Evolutionary conservation across 2,113 vertebrate species (phyloP), one percentile per base, ranked within the genome.

Genomic region (Micromys minutus): DNA sequence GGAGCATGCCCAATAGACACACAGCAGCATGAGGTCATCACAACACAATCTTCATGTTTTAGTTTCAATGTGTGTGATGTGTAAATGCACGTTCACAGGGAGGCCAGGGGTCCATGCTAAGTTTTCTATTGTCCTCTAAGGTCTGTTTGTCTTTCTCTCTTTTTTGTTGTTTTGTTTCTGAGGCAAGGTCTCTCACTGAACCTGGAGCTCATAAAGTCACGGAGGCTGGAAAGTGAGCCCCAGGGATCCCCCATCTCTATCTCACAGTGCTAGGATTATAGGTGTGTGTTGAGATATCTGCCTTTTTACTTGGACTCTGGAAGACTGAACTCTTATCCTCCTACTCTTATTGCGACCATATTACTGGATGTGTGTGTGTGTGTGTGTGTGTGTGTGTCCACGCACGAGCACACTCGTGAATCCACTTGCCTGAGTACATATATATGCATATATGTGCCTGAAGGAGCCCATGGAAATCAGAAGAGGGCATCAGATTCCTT

Each of bases 331-430:
- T 61, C n/a, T 2, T 12, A 3, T 16, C 13, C 52, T 42, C 55
- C 59, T 4, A 24, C 5, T 39, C 24, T 61, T 42, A 7, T 59
- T 9, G 57, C 16, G 1, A 42, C 13, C 24, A 83, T 24, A 31
- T 81, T 59, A 57, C 79, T 83, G 57, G 24, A 83, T 55, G 77
- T 55, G 50, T 36, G 47, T 55, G 47, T n/a, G 79, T 16, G 22
- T 39, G 5, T 7, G 0, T 21, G 31, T 7, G 1, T n/a, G n/a
- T 21, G 1, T 65, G 29, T 13, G 29, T 4, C 5, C 50, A 50
- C 50, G 50, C 67, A 8, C 4, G 15, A 47, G 42, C 31, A 7
- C 1, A 15, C 47, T 67, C 12, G 7, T 52, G 5, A 67, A 67
- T 31, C 65, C 65, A 67, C 65, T 52, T 39, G 11, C 2, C 36